Percentiles rank a stretch among this genome's conserved stretches.
These are phyloP conservation scores for Lasiurus cinereus DNA, from an alignment of 2,113 vertebrate genomes.

Conservation along the genomic window DNA sequence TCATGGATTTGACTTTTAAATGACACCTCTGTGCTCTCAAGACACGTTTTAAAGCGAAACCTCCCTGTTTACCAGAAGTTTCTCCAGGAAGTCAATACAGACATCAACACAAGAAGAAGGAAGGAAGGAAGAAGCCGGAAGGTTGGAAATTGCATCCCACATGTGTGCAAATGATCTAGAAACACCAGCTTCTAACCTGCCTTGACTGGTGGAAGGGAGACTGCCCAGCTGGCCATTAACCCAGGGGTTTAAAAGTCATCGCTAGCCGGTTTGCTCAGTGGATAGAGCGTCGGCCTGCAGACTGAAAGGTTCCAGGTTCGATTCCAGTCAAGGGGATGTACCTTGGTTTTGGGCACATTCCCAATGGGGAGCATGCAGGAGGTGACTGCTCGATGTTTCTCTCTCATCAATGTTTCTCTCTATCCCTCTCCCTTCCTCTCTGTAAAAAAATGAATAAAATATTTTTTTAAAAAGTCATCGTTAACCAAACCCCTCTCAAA, in stretches of 20 bases:
- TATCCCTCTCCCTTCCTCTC: no score
- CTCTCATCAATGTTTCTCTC: no score
- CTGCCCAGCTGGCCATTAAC: no score
- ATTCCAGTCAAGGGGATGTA: no score
- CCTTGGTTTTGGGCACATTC: no score
- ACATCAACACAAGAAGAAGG: constrained; percentile 66
- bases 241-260: background rate
- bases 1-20: constrained; percentile 66
- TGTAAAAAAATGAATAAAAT: no score
- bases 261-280: no score
- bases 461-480: background rate
- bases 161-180: background rate
- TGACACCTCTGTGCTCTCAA: constrained; percentile 46
- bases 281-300: no score
- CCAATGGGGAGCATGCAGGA: no score
- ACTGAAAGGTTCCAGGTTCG: no score
- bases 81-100: constrained; percentile 70
- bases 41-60: constrained; percentile 57
- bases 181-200: background rate
- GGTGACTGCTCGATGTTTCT: no score
- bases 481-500: background rate
- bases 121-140: background rate
- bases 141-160: background rate
- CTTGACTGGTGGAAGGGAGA: no score
- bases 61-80: constrained; percentile 40